Conservation (phyloP, 2,797 vertebrate genomes). For the Danio tinwini region DNA sequence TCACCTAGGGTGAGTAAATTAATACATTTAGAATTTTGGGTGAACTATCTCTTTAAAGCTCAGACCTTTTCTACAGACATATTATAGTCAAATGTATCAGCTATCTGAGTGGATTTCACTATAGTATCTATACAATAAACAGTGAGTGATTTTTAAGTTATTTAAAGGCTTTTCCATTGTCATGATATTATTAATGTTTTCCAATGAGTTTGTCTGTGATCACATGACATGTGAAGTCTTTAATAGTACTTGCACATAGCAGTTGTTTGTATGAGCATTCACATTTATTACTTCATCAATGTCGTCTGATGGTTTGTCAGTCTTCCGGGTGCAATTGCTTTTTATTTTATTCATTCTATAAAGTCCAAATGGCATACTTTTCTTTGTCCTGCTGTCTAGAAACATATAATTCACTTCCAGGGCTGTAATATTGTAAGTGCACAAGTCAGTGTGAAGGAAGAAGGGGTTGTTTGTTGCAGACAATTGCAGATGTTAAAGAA, state of each 20-base stretch:
- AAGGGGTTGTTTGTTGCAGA: background rate
- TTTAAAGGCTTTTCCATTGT: conserved; percentile 28
- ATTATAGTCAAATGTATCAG: background rate
- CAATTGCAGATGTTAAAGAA: background rate
- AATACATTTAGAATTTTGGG: no score
- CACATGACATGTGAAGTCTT: conserved; percentile 27
- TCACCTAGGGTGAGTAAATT: no score
- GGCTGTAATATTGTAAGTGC: background rate
- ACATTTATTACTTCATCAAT: background rate
- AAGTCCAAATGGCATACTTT: background rate
- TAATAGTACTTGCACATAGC: background rate
- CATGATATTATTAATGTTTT: conserved; percentile 7
- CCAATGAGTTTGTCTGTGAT: background rate
- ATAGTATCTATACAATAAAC: conserved; percentile 16
- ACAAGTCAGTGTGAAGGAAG: conserved; percentile 10
- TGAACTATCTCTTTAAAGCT: background rate
- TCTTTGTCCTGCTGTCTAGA: conserved; percentile 4
- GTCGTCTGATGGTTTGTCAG: conserved; percentile 13
- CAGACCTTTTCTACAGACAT: background rate
- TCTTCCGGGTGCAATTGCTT: conserved; percentile 17
- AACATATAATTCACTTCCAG: conserved; percentile 14
- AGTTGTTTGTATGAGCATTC: background rate
- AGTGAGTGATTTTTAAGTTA: background rate
- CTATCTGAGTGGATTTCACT: background rate
- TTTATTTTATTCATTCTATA: no score